A percentile compares a stretch with the other conserved stretches of the same genome.
Evolutionary conservation across 2,888 invertebrate genomes (phyloP).

Genomic region (Empis livida): DNA sequence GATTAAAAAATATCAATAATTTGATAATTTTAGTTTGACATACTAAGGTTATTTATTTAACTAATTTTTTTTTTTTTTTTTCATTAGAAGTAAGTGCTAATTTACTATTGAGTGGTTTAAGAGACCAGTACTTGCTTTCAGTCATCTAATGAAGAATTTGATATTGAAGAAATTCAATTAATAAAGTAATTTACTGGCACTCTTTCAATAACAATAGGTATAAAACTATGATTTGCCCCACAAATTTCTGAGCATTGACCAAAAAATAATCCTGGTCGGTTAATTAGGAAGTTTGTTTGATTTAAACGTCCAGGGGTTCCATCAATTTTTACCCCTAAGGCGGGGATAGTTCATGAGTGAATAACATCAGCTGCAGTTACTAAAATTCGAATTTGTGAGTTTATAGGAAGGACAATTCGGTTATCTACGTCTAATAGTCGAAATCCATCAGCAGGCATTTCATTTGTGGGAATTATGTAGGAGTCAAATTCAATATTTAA

Average conservation of each 20-base stretch:
- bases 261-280: constrained; percentile 51
- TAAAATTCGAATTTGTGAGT: constrained; percentile 50
- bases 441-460: constrained; percentile 36
- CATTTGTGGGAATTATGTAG: constrained; percentile 42
- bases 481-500: constrained; percentile 46
- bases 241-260: constrained; percentile 76
- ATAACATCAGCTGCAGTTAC: constrained; percentile 50
- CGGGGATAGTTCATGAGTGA: constrained; percentile 51
- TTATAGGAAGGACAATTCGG: constrained; percentile 43
- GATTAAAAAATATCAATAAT: constrained; percentile 47
- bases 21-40: constrained; percentile 55
- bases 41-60: constrained; percentile 45
- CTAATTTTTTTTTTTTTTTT: constrained; percentile 33
- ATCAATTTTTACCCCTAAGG: constrained; percentile 51
- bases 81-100: constrained; percentile 50
- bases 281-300: constrained; percentile 47
- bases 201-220: constrained; percentile 57
- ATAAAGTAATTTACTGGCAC: constrained; percentile 42
- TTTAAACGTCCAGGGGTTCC: constrained; percentile 52
- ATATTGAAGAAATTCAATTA: constrained; percentile 39
- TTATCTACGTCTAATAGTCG: constrained; percentile 53
- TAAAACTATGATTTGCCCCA: constrained; percentile 67
- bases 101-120: constrained; percentile 54
- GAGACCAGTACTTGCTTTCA: constrained; percentile 58
- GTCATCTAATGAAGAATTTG: constrained; percentile 45